Percentiles rank a stretch among this genome's conserved stretches.
Evolutionary conservation across 1,140 invertebrate species (phyloP).

Genomic region (Drosophila fuyamai): DNA sequence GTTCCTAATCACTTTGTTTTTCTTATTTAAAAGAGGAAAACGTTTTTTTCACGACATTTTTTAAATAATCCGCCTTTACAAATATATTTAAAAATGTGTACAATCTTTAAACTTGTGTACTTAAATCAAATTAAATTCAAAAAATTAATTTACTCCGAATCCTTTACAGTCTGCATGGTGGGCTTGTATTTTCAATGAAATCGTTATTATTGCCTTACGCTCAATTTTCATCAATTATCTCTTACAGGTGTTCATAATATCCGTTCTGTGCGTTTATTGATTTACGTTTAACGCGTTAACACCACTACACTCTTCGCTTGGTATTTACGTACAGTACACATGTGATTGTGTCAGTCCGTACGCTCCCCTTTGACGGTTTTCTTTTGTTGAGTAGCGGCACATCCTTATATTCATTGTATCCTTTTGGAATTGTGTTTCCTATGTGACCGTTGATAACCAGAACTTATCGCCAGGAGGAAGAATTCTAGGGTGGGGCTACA

Average conservation of each 20-base stretch:
- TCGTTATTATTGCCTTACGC: slow-evolving; percentile 21
- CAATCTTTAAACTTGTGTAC: too few species aligned
- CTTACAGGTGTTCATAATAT: slow-evolving; percentile 56
- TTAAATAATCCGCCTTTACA: too few species aligned
- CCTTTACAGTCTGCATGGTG: background rate
- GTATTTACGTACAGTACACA: background rate
- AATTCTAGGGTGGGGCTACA: background rate
- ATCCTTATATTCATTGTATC: slow-evolving; percentile 45
- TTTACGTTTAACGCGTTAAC: slow-evolving; percentile 45
- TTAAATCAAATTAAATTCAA: background rate
- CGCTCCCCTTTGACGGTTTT: slow-evolving; percentile 6
- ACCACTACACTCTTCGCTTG: slow-evolving; percentile 12
- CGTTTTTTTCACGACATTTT: too few species aligned
- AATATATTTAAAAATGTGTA: too few species aligned
- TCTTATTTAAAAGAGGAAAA: too few species aligned
- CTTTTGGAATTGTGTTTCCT: slow-evolving; percentile 60
- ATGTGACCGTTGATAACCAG: slow-evolving; percentile 45
- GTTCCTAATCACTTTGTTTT: too few species aligned
- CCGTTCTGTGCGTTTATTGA: slow-evolving; percentile 54
- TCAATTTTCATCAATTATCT: slow-evolving; percentile 45
- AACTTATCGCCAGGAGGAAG: slow-evolving; percentile 14
- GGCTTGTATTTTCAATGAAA: slow-evolving; percentile 12
- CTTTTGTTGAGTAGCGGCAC: slow-evolving; percentile 33
- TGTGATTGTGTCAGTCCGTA: background rate
- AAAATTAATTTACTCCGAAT: too few species aligned